Evolutionary conservation across 2,113 vertebrate species (phyloP).

Genomic region (Amazona guildingii): DNA sequence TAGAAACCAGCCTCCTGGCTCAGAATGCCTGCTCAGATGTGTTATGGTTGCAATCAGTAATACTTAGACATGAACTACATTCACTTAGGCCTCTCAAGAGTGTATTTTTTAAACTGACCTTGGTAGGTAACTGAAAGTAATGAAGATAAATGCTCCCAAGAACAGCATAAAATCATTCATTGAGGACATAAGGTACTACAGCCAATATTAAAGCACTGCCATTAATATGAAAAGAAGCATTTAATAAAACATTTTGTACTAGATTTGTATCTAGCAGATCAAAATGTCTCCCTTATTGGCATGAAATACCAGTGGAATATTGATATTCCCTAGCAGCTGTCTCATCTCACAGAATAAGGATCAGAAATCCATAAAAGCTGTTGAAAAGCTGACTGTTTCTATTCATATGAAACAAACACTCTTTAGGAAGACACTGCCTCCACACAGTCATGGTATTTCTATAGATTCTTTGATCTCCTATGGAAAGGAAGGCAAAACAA

Average conservation of each 20-base stretch:
- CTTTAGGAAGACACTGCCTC: not conserved
- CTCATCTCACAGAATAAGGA: not conserved
- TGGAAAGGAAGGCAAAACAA: not conserved
- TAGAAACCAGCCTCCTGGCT: not conserved
- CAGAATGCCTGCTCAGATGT: not conserved
- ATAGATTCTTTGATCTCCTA: not conserved
- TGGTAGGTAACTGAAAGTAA: not conserved
- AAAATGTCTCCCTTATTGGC: not conserved
- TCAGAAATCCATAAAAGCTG: not conserved
- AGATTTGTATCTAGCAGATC: not conserved
- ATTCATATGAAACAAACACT: not conserved
- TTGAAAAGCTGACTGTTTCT: not conserved
- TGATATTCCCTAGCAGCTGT: not conserved
- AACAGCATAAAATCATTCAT: not conserved
- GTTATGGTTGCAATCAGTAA: not conserved
- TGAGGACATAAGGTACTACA: not conserved
- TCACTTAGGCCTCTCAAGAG: constrained; percentile 1
- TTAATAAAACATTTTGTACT: not conserved
- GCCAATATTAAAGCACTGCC: not conserved
- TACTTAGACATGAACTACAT: not conserved
- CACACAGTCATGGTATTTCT: not conserved
- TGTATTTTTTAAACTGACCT: constrained; percentile 23
- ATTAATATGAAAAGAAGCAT: not conserved
- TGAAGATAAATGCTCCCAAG: not conserved
- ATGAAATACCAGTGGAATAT: not conserved